phyloP scores from a whole-genome alignment of 1,140 invertebrate genomes.

The Linepithema humile region DNA sequence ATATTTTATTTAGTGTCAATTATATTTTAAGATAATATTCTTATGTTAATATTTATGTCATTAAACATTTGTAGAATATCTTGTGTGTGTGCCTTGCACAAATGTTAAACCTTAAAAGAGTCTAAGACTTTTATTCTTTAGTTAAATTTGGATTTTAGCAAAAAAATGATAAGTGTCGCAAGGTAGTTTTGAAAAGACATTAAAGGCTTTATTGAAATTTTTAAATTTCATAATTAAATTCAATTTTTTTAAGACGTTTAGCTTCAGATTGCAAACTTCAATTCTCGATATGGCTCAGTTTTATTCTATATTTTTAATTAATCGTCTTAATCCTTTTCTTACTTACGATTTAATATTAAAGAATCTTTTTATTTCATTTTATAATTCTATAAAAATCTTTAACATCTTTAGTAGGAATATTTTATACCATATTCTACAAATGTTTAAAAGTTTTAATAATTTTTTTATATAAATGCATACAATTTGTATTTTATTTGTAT shows the following conservation, averaged over 20 bases:
- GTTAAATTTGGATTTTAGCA: no score
- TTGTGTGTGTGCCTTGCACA: no score
- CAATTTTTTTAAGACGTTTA: not conserved
- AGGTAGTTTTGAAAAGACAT: not conserved
- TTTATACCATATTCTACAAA: not conserved
- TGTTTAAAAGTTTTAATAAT: not conserved
- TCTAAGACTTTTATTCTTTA: no score
- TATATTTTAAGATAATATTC: not conserved
- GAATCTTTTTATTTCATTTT: not conserved
- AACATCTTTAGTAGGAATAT: not conserved
- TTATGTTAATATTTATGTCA: not conserved
- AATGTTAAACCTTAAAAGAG: not conserved
- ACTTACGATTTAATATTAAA: not conserved
- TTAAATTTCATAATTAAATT: not conserved
- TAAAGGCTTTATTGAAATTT: not conserved
- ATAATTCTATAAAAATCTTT: not conserved
- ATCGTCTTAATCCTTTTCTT: no score
- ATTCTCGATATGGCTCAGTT: no score
- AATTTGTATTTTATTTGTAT: not conserved
- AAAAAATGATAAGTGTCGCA: not conserved
- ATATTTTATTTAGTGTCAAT: not conserved
- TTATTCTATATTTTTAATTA: no score
- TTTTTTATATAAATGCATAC: not conserved
- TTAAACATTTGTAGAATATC: not conserved
- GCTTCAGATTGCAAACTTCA: not conserved